Percentiles rank a stretch among this genome's conserved stretches.
Evolutionary conservation across 2,113 vertebrate genomes (phyloP).

Genomic region (Clarias magur): DNA sequence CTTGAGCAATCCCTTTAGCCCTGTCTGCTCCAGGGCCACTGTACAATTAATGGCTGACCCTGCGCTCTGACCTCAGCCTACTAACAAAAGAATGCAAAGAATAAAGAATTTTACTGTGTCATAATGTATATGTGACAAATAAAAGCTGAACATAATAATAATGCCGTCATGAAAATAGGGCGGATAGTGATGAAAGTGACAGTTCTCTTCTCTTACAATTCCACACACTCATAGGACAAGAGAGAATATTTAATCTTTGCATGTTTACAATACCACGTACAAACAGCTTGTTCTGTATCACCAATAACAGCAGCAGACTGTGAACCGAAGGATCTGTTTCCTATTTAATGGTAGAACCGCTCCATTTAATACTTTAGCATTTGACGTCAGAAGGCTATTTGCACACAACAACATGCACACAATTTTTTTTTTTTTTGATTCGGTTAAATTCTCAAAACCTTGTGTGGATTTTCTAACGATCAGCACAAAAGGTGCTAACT

Average conservation of each 20-base stretch:
- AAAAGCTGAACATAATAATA: too few species aligned
- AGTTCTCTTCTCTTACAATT: not conserved
- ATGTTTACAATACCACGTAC: not conserved
- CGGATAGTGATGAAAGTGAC: not conserved
- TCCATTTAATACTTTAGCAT: slow-evolving; percentile 4
- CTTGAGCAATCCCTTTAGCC: too few species aligned
- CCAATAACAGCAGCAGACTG: not conserved
- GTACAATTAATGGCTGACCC: too few species aligned
- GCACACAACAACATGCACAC: not conserved
- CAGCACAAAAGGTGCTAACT: not conserved
- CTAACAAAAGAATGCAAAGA: too few species aligned
- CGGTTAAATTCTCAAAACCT: not conserved
- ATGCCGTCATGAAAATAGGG: too few species aligned
- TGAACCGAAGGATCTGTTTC: not conserved
- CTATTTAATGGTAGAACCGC: not conserved
- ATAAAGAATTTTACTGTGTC: too few species aligned
- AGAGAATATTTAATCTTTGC: not conserved
- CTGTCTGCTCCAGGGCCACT: too few species aligned
- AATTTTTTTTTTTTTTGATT: not conserved
- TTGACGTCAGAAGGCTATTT: not conserved
- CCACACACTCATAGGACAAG: not conserved
- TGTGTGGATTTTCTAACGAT: not conserved
- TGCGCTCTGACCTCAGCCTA: too few species aligned
- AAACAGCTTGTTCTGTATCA: not conserved
- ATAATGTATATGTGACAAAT: too few species aligned